These are phyloP conservation scores for Holothuria leucospilota DNA, from an alignment of 53 echinoderm and acorn worm genomes.

Conservation along the genomic window DNA sequence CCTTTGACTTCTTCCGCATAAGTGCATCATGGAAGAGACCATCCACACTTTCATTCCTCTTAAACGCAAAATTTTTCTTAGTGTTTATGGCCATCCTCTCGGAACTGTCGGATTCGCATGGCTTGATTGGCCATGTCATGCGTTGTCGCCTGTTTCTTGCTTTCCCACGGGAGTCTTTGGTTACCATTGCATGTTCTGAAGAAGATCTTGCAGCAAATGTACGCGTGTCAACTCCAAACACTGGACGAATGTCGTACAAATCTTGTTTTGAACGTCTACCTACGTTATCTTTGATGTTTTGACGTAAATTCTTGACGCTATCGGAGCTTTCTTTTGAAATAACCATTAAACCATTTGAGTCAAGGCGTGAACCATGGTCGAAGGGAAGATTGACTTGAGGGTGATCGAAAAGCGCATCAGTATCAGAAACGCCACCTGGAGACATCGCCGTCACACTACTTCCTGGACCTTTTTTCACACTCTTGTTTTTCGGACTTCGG, in stretches of 20 bases:
- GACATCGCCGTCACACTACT: background rate
- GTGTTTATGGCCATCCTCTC: background rate
- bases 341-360: too few relatives aligned
- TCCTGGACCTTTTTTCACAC: background rate
- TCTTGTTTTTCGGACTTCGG: background rate
- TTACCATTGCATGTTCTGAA: slow-evolving; percentile 8
- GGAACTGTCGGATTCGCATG: background rate
- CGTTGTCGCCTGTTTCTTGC: slow-evolving; percentile 13
- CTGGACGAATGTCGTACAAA: background rate
- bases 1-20: background rate
- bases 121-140: background rate
- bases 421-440: too few relatives aligned
- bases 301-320: too few relatives aligned
- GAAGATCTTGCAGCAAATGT: background rate
- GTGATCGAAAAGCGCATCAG: too few relatives aligned
- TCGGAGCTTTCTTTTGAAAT: too few relatives aligned
- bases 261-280: too few relatives aligned
- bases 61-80: background rate
- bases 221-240: slow-evolving; percentile 19
- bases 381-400: too few relatives aligned
- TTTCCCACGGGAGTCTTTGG: background rate
- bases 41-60: too few relatives aligned
- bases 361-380: too few relatives aligned
- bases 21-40: background rate
- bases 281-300: too few relatives aligned